Base-by-base conservation (phyloP, 2,113 vertebrate species). In the Paralichthys olivaceus region DNA sequence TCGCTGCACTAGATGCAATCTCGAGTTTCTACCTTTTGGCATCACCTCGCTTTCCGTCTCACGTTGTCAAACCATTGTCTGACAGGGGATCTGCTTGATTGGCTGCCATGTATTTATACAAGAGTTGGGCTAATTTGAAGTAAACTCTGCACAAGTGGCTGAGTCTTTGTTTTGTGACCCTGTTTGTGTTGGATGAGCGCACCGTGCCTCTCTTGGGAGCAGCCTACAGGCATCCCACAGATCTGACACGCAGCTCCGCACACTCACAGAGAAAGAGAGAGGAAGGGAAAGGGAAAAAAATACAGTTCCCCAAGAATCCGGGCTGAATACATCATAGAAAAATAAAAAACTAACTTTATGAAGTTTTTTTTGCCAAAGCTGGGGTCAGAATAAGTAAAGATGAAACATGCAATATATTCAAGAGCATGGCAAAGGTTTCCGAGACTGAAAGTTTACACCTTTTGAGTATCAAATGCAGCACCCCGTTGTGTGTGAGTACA, bases 171-270 rank as follows among this genome's bases (percentile, higher is more conserved):
- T 91, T 83, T 89, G 86, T 92, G 91, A 95, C 93, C 93, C 93
- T 92, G 91, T 93, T 95, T 93, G 91, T 92, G 89, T 91, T 91
- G 91, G 90, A 91, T 93, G 93, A 91, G 87, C 79, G 79, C 90
- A 84, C 83, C 71, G 80, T 79, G 75, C 55, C 66, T 90, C 94
- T 93, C 93, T 69, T 34, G 91, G 92, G 93, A 94, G 77, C 64
- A 84, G 92, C 93, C 94, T 90, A 83, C 91, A 93, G 94, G 92
- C 92, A 93, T 93, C 91, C 89, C 92, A 83, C 91, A 95, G 87
- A 94, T 93, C 92, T 93, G 88, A 94, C 91, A 91, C 81, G 62
- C 87, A 86, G 84, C 89, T 85, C 83, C 60, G 77, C 87, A 81
- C 55, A 70, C 84, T 86, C 83, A 63, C 72, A 77, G 66, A 77